Conservation (phyloP, 2,113 vertebrate species). For the Hypocryptadius cinnamomeus region DNA sequence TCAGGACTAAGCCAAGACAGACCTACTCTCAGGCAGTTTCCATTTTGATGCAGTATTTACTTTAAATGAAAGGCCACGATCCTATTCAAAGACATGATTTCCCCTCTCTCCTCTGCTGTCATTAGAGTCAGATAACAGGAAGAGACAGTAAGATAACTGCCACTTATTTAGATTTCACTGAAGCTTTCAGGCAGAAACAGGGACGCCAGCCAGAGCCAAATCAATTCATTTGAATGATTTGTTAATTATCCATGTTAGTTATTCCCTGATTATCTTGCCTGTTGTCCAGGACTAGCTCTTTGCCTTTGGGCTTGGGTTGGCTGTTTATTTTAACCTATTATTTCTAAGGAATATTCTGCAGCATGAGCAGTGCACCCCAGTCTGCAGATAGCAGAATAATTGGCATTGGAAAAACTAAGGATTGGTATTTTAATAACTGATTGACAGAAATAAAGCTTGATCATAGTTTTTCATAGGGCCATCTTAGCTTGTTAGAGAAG, state of each 20-base stretch:
- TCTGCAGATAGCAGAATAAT: background rate
- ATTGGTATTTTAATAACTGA: background rate
- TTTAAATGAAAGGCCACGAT: conserved; percentile 23
- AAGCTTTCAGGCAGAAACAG: conserved; percentile 49
- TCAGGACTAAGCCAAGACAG: background rate
- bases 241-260: conserved; percentile 73
- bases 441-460: background rate
- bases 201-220: conserved; percentile 67
- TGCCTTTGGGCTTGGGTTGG: background rate
- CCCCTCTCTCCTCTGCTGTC: conserved; percentile 26
- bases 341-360: background rate
- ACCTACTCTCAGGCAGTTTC: conserved; percentile 2
- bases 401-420: background rate
- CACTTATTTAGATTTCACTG: conserved; percentile 49
- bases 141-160: conserved; percentile 60
- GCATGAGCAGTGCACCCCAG: background rate
- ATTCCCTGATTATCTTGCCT: conserved; percentile 54
- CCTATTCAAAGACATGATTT: conserved; percentile 47
- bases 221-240: conserved; percentile 79
- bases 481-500: background rate
- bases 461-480: background rate
- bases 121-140: conserved; percentile 54
- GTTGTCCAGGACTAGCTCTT: background rate
- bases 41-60: conserved; percentile 32
- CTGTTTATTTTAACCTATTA: background rate